Evolutionary conservation across 2,113 vertebrate genomes (phyloP), one percentile per base, ranked within the genome.

Genomic region (Forbesichthys papilliferus): DNA sequence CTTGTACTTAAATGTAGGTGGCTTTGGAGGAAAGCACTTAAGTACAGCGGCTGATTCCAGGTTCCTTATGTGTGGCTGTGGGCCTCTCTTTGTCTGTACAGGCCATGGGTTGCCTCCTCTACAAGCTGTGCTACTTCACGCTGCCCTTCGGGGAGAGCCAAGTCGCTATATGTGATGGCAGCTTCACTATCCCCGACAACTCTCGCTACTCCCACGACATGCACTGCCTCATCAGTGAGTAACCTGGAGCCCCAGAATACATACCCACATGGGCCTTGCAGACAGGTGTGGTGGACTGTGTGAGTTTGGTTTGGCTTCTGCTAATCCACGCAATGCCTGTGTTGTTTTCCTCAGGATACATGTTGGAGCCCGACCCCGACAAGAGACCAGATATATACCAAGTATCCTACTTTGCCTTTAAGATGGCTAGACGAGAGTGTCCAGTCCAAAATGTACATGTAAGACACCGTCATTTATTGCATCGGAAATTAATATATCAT

Each of bases 151-250:
- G 98, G 27, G 98, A 99, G 90, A 99, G 97, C 83, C 96, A 98
- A 89, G 98, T 99, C 79, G 96, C 97, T 18, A 99, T 99, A 87
- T 99, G 98, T 74, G 98, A 99, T 6, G 98, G 98, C 80, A 99
- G 91, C 84, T 99, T 99, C 89, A 99, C 98, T 71, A 97, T 99
- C 79, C 98, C 98, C 0, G 98, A 99, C 88, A 98, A 95, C 48
- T 98, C 98, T 0, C 92, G 96, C 66, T 98, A 98, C 89, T 96
- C 98, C 4, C 94, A 96, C 61, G 97, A 98, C 78, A 95, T 98
- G 95, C 97, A 99, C 93, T 96, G 96, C 93, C 95, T 99, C 82
- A 98, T 99, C 86, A 93, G 97, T 99, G 92, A 95, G 96, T 96
- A 84, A 48, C 47, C 47, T n/a, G 42, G 9, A 12, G 68, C 61